Evolutionary conservation across 2,113 vertebrate genomes (phyloP).

Genomic region (Urocynchramus pylzowi): DNA sequence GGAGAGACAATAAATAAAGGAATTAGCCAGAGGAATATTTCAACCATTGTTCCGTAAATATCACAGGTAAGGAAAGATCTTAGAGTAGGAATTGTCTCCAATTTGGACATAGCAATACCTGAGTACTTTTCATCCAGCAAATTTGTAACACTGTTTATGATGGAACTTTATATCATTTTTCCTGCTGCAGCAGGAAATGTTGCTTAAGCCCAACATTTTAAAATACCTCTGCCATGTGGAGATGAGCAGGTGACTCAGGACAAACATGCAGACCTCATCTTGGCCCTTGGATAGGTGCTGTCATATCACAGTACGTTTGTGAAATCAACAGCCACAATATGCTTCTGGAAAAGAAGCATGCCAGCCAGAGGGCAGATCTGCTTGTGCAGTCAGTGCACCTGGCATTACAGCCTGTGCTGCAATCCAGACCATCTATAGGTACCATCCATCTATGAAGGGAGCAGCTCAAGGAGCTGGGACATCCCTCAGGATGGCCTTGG

Average conservation of each 20-base stretch:
- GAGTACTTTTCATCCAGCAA: neutral
- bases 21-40: neutral
- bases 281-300: neutral
- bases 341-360: neutral
- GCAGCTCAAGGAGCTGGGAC: neutral
- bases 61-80: neutral
- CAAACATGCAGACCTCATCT: neutral
- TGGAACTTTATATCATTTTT: neutral
- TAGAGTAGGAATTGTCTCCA: neutral
- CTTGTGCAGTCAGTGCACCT: neutral
- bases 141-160: neutral
- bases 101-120: neutral
- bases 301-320: neutral
- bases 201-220: neutral
- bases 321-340: neutral
- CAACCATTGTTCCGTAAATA: neutral
- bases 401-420: neutral
- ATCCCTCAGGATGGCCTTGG: neutral
- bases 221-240: neutral
- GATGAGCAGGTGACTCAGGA: neutral
- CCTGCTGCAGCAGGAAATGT: neutral
- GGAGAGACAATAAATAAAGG: neutral
- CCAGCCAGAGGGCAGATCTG: neutral
- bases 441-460: neutral
- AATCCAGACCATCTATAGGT: neutral